Evolutionary conservation across 2,797 vertebrate genomes (phyloP), one percentile per base, ranked within the genome.

Genomic region (Avahi laniger): DNA sequence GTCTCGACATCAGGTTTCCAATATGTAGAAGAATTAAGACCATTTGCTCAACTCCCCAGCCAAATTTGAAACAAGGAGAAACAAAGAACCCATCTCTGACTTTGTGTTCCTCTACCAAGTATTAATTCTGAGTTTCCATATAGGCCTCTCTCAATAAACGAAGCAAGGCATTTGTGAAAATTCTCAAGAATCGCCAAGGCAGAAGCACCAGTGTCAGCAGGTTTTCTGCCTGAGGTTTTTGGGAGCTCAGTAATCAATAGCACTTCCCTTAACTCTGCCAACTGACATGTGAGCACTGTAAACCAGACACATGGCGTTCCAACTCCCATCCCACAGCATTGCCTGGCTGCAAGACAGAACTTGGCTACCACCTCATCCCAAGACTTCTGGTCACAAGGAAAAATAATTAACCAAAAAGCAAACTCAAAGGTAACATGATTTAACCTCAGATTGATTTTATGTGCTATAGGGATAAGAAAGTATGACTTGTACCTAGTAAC

Each of bases 331-430:
- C 20, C 28, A 33, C 7, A 14, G 2, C 1, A 3, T 15, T 59
- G 17, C 13, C 15, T 81, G 59, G 0, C 5, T 69, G 28, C 0
- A n/a, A 78, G 35, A 46, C 28, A 4, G 8, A 61, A 0, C 8
- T 5, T 0, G 2, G 15, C 28, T 48, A 0, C 2, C 20, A 6
- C 5, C 2, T 79, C n/a, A 48, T 43, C 14, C 38, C 2, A 38
- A 82, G 46, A 73, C 14, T 50, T 84, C 33, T 48, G 24, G 28
- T 20, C 52, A 30, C 0, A 28, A 30, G 18, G n/a, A 91, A 65
- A 12, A 59, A 70, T 52, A 75, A 73, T 72, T 72, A 24, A 70
- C 61, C 48, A 69, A 41, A 57, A 30, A 50, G 1, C 5, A 59
- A 50, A 26, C 1, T 59, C 38, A 8, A 33, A 7, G 4, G 2